Base-by-base conservation (phyloP, 2,797 vertebrate genomes). In the Hylomyscus alleni region DNA sequence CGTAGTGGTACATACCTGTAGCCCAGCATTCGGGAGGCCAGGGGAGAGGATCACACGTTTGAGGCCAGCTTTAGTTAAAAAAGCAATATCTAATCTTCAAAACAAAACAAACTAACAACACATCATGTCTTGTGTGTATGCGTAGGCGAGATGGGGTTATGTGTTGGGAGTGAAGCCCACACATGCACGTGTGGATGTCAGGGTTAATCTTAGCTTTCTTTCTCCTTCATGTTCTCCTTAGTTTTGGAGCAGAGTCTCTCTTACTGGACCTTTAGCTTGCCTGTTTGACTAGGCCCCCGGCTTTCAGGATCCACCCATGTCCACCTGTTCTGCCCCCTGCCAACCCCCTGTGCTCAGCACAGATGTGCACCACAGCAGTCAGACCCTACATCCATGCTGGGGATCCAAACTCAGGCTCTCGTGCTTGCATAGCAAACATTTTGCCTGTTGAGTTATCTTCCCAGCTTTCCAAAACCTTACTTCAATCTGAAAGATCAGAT, bases 401-500 rank as follows among this genome's bases (percentile, higher is more conserved):
- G 37, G 14, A 12, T 40, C 14, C 24, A 13, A 20, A 75, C 62
- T 44, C 3, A 4, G 37, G 52, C 1, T 40, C 24, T 31, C 26
- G 13, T 1, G 37, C 37, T 40, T 14, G 15, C 52, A 5, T 31
- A n/a, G 56, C 29, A 89, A 44, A 26, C n/a, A 58, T 29, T 22
- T 29, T 44, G 26, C 17, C 24, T 10, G 37, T 5, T 34, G 9
- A 89, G 69, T 37, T 7, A 13, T 56, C 37, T 47, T 44, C 17
- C 52, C 37, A 58, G 19, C 19, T 54, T 26, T 26, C n/a, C 31
- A 52, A 52, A 78, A 80, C 58, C 58, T 17, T 3, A 34, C 60
- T 92, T 95, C 92, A 93, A 29, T 88, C 56, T 96, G 72, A 94
- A 95, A 91, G 54, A 75, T 93, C 52, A 82, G 11, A 90, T 87